Conservation (phyloP, 2,797 vertebrate species). For the Sebastes kiyomatsui region DNA sequence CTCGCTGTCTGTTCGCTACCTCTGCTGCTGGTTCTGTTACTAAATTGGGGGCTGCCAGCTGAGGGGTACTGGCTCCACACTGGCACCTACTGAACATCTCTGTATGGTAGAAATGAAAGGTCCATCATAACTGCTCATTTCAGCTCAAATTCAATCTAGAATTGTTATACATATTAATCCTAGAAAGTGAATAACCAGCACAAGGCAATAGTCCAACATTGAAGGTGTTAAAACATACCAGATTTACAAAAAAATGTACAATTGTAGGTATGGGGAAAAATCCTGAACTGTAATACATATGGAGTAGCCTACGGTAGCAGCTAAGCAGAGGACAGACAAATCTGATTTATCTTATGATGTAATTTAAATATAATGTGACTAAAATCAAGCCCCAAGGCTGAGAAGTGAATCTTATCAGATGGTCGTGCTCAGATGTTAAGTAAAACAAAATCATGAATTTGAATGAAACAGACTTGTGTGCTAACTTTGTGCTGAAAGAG, state of each 20-base stretch:
- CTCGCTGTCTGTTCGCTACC: background rate
- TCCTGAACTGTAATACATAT: background rate
- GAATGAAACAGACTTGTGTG: background rate
- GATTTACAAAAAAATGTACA: background rate
- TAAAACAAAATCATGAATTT: background rate
- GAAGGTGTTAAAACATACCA: background rate
- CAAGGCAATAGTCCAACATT: background rate
- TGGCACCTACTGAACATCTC: background rate
- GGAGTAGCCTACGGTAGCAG: background rate
- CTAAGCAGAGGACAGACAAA: background rate
- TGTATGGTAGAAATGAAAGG: background rate
- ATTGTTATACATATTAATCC: background rate
- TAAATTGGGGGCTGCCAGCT: slow-evolving; percentile 16
- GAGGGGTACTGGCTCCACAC: slow-evolving; percentile 10
- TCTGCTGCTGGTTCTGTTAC: background rate
- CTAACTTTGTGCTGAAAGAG: background rate
- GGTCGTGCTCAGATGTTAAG: background rate
- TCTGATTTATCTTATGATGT: background rate
- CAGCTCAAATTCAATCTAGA: background rate
- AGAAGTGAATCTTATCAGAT: background rate
- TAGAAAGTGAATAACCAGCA: background rate
- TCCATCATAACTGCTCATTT: background rate
- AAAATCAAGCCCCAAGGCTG: background rate
- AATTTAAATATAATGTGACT: background rate
- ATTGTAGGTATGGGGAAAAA: no score